These are phyloP conservation scores for Nerophis lumbriciformis DNA, from an alignment of 2,113 vertebrate species.

Conservation along the genomic window DNA sequence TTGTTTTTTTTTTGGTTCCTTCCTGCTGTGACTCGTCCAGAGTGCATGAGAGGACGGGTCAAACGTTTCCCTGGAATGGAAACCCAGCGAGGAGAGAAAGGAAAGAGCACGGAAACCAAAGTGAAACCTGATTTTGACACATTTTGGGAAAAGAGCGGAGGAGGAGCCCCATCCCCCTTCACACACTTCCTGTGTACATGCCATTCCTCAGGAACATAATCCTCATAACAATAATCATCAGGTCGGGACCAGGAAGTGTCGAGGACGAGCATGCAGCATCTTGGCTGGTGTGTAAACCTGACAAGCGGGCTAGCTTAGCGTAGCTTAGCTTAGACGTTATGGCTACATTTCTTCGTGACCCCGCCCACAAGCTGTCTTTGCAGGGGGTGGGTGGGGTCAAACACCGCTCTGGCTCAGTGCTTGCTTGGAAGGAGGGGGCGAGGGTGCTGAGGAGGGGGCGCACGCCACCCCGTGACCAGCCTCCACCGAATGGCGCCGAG, in stretches of 20 bases:
- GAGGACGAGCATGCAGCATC: conserved; percentile 53
- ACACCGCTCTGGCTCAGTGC: conserved; percentile 9
- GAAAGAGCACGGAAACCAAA: conserved; percentile 26
- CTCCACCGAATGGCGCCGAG: conserved; percentile 12
- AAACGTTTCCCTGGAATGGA: conserved; percentile 44
- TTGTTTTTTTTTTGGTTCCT: too few relatives aligned
- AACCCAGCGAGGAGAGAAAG: background rate
- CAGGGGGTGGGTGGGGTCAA: conserved; percentile 31
- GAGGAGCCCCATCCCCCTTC: background rate
- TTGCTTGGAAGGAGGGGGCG: conserved; percentile 10
- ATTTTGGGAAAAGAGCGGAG: conserved; percentile 13
- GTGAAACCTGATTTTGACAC: conserved; percentile 37
- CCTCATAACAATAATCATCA: conserved; percentile 31
- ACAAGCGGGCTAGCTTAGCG: conserved; percentile 42
- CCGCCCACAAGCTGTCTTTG: conserved; percentile 51
- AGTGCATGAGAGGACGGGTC: background rate
- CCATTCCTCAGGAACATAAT: conserved; percentile 35
- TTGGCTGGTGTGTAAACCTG: conserved; percentile 57
- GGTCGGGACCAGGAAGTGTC: conserved; percentile 35
- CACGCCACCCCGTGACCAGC: conserved; percentile 20
- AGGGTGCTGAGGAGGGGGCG: conserved; percentile 25
- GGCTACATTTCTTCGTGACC: conserved; percentile 52
- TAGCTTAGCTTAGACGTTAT: conserved; percentile 39
- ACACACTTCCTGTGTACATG: conserved; percentile 49
- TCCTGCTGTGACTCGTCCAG: background rate